A percentile compares a stretch with the other conserved stretches of the same genome.
phyloP scores from a whole-genome alignment of 23 tunicate genomes.

The Clavelina lepadiformis region DNA sequence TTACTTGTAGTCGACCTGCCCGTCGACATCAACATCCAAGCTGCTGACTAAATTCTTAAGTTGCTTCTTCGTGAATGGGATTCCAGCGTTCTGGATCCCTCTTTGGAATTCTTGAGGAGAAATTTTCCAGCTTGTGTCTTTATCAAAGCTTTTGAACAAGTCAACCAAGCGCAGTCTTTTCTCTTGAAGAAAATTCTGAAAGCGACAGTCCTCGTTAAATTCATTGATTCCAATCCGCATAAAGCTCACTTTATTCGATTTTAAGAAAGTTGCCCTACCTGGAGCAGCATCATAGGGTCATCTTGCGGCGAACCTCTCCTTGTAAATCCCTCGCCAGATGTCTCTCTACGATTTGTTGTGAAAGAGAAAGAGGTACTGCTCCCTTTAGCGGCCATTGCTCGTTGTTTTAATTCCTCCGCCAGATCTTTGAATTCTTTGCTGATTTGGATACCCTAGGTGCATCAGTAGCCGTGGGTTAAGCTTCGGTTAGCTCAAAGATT shows the following conservation, averaged over 20 bases:
- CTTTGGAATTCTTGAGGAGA: constrained; percentile 61
- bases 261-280: too few species aligned
- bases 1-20: constrained; percentile 73
- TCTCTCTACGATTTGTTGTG: constrained; percentile 17
- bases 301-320: background rate
- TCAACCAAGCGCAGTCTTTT: constrained; percentile 65
- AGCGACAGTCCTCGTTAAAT: too few species aligned
- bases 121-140: constrained; percentile 80
- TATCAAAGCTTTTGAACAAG: constrained; percentile 72
- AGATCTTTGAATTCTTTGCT: constrained; percentile 33
- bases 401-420: constrained; percentile 26
- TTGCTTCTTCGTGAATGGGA: constrained; percentile 46
- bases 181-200: constrained; percentile 63
- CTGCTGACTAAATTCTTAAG: constrained; percentile 25
- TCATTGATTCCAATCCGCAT: too few species aligned
- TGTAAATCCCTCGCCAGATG: background rate
- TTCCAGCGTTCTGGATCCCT: constrained; percentile 60
- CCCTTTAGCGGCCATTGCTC: background rate
- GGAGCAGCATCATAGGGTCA: constrained; percentile 63
- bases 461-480: too few species aligned
- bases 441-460: constrained; percentile 39
- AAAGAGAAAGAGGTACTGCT: constrained; percentile 31
- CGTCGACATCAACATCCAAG: constrained; percentile 61
- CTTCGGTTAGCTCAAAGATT: too few species aligned
- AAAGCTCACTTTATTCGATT: too few species aligned